Evolutionary conservation across 2,888 invertebrate species (phyloP), one percentile per base, ranked within the genome.

Genomic region (Macrophya annulata): DNA sequence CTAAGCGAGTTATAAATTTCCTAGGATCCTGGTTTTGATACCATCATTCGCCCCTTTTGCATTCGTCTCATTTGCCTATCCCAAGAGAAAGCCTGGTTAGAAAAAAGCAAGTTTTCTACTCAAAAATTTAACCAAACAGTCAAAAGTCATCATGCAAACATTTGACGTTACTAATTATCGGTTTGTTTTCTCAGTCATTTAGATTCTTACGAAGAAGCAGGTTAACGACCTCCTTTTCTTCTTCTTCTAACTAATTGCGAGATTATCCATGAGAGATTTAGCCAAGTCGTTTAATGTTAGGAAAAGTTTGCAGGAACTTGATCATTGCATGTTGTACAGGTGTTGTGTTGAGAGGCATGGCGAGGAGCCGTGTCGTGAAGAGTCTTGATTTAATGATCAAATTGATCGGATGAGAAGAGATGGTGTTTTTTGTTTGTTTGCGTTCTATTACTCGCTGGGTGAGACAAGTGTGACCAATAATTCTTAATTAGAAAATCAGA

Each of bases 401-500:
- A 83, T 83, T 83, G 83, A 83, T 83, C 83, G 83, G 62, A 31
- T 17, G 79, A 62, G 37, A 6, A 40, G 21, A 31, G 65, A 21
- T 31, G 31, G 48, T 51, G 15, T 77, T 77, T 77, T 77, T 77
- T 77, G 83, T 83, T 71, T 83, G 83, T 83, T 83, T 48, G 71
- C 83, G 83, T 83, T 68, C 83, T 83, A 83, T 83, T 83, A 83
- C 81, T 85, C 77, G 76, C 86, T 76, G 85, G 81, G 85, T 71
- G 59, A 86, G 85, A 86, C 87, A 86, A 89, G 89, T 91, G 91
- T 91, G 91, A 91, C 91, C 91, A 91, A 91, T 90, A 91, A 91
- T 90, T 88, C 91, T 91, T 91, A 90, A 91, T 91, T 91, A 91
- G 90, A 91, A 91, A 91, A 88, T 88, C 88, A 81, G 81, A 43